Conservation (phyloP, 2,797 vertebrate species). For the Phyllotis vaccarum region DNA sequence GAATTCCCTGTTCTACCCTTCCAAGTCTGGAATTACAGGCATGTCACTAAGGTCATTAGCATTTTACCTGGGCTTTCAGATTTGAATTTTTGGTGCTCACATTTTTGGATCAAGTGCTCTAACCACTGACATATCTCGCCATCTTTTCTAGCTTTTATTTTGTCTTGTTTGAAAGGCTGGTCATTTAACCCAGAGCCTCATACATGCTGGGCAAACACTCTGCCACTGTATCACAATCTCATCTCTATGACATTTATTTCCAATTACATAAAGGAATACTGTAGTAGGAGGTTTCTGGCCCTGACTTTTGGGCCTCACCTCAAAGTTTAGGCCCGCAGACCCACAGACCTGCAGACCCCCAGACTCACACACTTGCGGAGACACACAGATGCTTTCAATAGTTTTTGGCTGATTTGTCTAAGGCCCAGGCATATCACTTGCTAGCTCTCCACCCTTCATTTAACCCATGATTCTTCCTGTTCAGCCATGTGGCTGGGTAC, state of each 20-base stretch:
- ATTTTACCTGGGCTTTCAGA: background rate
- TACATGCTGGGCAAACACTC: background rate
- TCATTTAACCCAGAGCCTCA: background rate
- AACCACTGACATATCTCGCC: background rate
- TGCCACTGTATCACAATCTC: background rate
- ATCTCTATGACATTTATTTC: background rate
- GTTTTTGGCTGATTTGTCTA: too few relatives aligned
- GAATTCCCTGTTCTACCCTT: background rate
- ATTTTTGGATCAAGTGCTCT: background rate
- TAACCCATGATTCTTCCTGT: too few relatives aligned
- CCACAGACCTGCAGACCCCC: too few relatives aligned
- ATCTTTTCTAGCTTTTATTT: background rate
- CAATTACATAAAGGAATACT: slow-evolving; percentile 11
- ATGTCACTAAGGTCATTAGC: too few relatives aligned
- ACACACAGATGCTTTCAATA: too few relatives aligned
- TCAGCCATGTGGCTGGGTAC: too few relatives aligned
- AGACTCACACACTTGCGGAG: too few relatives aligned
- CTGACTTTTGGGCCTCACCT: too few relatives aligned
- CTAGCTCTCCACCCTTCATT: too few relatives aligned
- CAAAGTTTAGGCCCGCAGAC: too few relatives aligned
- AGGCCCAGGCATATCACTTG: too few relatives aligned
- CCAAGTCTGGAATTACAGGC: background rate
- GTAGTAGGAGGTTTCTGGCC: too few relatives aligned
- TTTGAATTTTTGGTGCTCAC: background rate
- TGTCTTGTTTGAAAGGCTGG: background rate